These are phyloP conservation scores for Etheostoma spectabile DNA, from an alignment of 2,113 vertebrate genomes.

Conservation along the genomic window DNA sequence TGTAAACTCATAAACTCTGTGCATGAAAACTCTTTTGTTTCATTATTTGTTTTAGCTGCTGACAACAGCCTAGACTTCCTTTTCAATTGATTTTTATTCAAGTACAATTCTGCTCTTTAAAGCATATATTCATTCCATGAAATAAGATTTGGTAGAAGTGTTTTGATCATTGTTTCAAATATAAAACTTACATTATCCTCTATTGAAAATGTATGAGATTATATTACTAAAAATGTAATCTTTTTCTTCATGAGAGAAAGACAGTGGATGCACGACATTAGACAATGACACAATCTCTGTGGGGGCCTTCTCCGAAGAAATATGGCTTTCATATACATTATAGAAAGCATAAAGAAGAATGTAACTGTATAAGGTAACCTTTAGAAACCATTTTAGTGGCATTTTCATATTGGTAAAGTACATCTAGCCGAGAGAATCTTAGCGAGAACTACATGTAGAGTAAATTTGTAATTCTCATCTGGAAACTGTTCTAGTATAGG, in stretches of 20 bases:
- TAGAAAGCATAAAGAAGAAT: background rate
- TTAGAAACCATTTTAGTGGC: background rate
- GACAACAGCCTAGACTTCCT: background rate
- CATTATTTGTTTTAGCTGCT: background rate
- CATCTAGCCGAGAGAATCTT: background rate
- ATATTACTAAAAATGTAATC: background rate
- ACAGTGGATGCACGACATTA: background rate
- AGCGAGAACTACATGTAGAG: background rate
- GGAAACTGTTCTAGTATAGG: background rate
- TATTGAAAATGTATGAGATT: no score
- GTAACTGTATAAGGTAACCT: conserved; percentile 1
- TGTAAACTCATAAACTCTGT: background rate
- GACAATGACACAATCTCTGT: conserved; percentile 7
- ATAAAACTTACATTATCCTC: no score
- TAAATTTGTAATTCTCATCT: background rate
- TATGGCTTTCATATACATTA: conserved; percentile 22
- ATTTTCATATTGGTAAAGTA: background rate
- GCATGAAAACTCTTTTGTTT: background rate
- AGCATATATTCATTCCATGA: background rate
- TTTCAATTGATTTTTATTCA: background rate
- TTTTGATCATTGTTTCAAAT: background rate
- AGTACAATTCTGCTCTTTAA: background rate
- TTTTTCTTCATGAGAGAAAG: conserved; percentile 1
- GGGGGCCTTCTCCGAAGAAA: background rate
- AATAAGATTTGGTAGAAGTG: background rate